Evolutionary conservation across 1,140 invertebrate species (phyloP).

Genomic region (Trichomalopsis sarcophagae): DNA sequence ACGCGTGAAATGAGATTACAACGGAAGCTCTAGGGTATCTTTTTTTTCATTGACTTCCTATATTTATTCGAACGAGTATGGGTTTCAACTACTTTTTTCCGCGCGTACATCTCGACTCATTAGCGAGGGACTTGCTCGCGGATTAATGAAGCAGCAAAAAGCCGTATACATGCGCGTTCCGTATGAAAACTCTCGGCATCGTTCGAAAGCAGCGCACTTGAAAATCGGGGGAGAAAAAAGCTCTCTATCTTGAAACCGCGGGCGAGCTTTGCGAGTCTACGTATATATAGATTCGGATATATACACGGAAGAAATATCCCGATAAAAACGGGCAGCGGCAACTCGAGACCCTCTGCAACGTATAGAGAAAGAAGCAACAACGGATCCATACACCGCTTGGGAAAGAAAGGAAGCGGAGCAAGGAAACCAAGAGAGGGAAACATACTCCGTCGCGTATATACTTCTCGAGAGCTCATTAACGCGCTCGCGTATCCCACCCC

Average conservation of each 20-base stretch:
- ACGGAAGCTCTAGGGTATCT: no score
- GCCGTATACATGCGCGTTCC: no score
- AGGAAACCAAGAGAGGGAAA: background rate
- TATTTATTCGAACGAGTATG: no score
- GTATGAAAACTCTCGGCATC: background rate
- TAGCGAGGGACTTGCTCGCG: no score
- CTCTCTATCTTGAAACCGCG: background rate
- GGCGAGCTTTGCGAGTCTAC: no score
- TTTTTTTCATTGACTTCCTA: no score
- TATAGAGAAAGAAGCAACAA: background rate
- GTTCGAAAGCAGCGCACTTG: no score
- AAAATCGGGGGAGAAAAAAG: background rate
- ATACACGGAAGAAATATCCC: background rate
- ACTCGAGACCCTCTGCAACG: no score
- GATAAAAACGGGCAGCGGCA: background rate
- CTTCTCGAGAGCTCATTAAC: constrained; percentile 35
- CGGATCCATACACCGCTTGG: background rate
- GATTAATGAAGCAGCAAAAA: background rate
- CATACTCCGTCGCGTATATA: background rate
- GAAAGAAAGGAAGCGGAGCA: background rate
- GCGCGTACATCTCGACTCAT: no score
- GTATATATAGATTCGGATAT: background rate
- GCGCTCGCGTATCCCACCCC: background rate
- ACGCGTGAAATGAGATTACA: constrained; percentile 8
- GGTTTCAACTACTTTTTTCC: no score